phyloP scores from a whole-genome alignment of 2,888 invertebrate species.

The Scaeva pyrastri region DNA sequence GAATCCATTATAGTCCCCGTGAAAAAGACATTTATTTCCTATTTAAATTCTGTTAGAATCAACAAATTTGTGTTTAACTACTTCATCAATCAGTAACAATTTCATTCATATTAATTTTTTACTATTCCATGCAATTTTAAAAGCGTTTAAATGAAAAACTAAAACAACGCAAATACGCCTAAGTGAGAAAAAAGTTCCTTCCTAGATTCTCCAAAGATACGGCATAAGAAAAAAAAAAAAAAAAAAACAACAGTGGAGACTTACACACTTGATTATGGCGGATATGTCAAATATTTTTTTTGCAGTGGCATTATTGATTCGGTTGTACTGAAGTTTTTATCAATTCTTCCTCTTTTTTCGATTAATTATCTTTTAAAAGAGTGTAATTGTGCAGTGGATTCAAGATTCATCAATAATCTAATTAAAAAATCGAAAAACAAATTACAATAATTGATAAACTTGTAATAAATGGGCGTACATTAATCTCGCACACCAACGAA shows the following conservation, averaged over 20 bases:
- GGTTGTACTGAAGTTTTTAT: constrained; percentile 62
- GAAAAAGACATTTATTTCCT: constrained; percentile 49
- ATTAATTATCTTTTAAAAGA: background rate
- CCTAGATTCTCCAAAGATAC: constrained; percentile 33
- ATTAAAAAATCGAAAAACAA: constrained; percentile 10
- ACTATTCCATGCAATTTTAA: background rate
- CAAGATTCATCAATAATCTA: background rate
- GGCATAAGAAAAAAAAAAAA: constrained; percentile 30
- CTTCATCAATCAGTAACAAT: constrained; percentile 9
- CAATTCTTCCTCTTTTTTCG: constrained; percentile 34
- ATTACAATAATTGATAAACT: constrained; percentile 19
- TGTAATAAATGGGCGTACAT: constrained; percentile 65
- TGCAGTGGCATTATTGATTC: constrained; percentile 72
- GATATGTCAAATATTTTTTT: constrained; percentile 74
- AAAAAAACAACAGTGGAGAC: constrained; percentile 59
- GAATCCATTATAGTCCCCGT: constrained; percentile 32
- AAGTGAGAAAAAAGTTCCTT: constrained; percentile 43
- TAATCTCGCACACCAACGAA: constrained; percentile 45
- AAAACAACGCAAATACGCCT: constrained; percentile 19
- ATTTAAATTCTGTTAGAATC: constrained; percentile 35
- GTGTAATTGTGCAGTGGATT: constrained; percentile 22
- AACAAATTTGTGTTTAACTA: constrained; percentile 48
- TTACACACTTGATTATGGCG: constrained; percentile 71
- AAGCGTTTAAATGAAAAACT: constrained; percentile 30
- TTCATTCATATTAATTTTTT: constrained; percentile 12